These are phyloP conservation scores for Magallana angulata DNA, from an alignment of 1,140 invertebrate genomes.

Conservation along the genomic window DNA sequence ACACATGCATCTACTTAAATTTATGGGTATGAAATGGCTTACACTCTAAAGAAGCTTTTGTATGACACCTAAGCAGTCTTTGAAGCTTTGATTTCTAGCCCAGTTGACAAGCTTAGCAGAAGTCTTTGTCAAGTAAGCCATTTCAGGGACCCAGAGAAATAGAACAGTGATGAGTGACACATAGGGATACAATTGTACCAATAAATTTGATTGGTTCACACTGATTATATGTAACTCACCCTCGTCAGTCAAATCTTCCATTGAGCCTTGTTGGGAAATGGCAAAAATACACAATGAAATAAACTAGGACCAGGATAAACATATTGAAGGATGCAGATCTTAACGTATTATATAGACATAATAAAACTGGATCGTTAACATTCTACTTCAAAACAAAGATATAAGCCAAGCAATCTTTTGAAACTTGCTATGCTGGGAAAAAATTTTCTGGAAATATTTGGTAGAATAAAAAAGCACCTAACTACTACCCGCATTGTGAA, in stretches of 20 bases:
- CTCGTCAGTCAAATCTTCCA: slow-evolving; percentile 45
- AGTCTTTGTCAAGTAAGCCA: slow-evolving; percentile 13
- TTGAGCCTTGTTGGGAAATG: slow-evolving; percentile 34
- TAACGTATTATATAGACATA: too few relatives aligned
- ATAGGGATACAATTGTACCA: slow-evolving; percentile 29
- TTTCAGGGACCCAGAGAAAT: slow-evolving; percentile 18
- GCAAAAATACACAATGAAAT: slow-evolving; percentile 36
- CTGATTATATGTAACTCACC: slow-evolving; percentile 41
- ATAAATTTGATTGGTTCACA: slow-evolving; percentile 41
- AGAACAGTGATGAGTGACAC: slow-evolving; percentile 12
- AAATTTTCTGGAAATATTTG: slow-evolving; percentile 15
- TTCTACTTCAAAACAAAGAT: slow-evolving; percentile 18
- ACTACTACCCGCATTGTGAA: slow-evolving; percentile 27
- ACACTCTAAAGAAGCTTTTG: background rate
- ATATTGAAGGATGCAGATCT: slow-evolving; percentile 28
- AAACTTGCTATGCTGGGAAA: slow-evolving; percentile 31
- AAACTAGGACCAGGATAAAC: background rate
- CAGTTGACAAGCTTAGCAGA: background rate
- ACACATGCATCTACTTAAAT: slow-evolving; percentile 24
- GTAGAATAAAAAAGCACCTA: slow-evolving; percentile 7
- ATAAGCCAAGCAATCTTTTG: slow-evolving; percentile 21
- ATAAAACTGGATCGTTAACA: background rate
- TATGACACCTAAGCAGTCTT: background rate
- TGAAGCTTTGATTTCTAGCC: background rate
- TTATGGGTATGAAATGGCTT: slow-evolving; percentile 10